Evolutionary conservation across 1,140 invertebrate genomes (phyloP).

Genomic region (Geopemphigus sp.): DNA sequence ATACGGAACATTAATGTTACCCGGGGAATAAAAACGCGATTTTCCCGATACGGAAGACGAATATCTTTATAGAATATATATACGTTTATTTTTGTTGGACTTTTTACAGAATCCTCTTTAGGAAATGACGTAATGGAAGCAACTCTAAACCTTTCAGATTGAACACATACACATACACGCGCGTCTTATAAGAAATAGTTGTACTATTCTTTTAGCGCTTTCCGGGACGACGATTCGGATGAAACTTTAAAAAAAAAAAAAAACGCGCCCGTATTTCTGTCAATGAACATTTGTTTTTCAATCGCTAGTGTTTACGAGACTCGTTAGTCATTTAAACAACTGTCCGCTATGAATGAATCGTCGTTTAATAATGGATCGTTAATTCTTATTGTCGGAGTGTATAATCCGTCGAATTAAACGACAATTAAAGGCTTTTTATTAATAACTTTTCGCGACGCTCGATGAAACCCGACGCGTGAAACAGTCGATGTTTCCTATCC

Average conservation of each 20-base stretch:
- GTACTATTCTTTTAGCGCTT: background rate
- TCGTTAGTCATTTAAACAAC: background rate
- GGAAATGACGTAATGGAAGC: too few relatives aligned
- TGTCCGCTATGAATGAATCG: background rate
- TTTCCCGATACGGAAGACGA: too few relatives aligned
- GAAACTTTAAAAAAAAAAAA: background rate
- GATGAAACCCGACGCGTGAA: too few relatives aligned
- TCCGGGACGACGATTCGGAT: background rate
- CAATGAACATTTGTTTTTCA: background rate
- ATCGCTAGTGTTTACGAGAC: background rate
- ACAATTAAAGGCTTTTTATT: background rate
- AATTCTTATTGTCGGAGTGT: background rate
- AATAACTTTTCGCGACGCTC: background rate
- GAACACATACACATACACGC: too few relatives aligned
- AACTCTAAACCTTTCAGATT: too few relatives aligned
- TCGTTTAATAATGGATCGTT: background rate
- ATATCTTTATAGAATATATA: too few relatives aligned
- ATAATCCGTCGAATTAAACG: background rate
- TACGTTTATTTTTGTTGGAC: too few relatives aligned
- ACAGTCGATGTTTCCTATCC: too few relatives aligned
- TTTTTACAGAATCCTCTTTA: too few relatives aligned
- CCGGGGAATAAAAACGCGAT: too few relatives aligned
- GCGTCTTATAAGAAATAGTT: background rate
- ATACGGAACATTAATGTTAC: too few relatives aligned
- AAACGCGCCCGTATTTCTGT: background rate